phyloP scores from a whole-genome alignment of 35 echinoderm and acorn worm genomes.

The Hemicentrotus pulcherrimus region DNA sequence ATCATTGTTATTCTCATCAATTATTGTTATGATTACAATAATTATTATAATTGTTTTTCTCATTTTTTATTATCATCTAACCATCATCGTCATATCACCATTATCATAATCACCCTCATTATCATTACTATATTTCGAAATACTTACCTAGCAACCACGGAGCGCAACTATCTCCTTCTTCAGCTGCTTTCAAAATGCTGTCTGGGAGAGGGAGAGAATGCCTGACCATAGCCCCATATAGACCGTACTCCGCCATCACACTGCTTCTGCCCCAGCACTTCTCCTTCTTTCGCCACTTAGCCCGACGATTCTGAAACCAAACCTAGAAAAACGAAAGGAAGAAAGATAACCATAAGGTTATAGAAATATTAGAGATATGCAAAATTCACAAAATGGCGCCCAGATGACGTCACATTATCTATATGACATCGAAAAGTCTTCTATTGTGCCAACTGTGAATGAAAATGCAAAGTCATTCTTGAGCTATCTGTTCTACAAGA shows the following conservation, averaged over 20 bases:
- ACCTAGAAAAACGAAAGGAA: slow-evolving; percentile 60
- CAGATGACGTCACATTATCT: too few species aligned
- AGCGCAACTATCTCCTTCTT: slow-evolving; percentile 82
- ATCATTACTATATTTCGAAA: not conserved
- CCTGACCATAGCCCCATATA: slow-evolving; percentile 95
- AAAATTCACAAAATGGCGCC: not conserved
- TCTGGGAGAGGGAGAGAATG: slow-evolving; percentile 93
- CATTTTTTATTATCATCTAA: too few species aligned
- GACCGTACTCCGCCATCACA: slow-evolving; percentile 95
- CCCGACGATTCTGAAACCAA: slow-evolving; percentile 94
- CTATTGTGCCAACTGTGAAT: not conserved
- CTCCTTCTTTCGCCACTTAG: slow-evolving; percentile 95
- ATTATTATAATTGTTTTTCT: too few species aligned
- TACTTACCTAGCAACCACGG: slow-evolving; percentile 90
- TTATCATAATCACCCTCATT: too few species aligned
- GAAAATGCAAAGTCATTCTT: not conserved
- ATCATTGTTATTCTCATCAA: too few species aligned
- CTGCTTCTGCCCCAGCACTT: slow-evolving; percentile 94
- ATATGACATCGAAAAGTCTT: not conserved
- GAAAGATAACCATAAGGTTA: too few species aligned
- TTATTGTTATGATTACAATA: too few species aligned
- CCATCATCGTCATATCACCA: too few species aligned
- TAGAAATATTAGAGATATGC: not conserved
- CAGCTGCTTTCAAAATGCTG: slow-evolving; percentile 81
- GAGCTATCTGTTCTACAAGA: too few species aligned